phyloP scores from a whole-genome alignment of 1,140 invertebrate genomes.

The Ptiloglossa arizonensis region DNA sequence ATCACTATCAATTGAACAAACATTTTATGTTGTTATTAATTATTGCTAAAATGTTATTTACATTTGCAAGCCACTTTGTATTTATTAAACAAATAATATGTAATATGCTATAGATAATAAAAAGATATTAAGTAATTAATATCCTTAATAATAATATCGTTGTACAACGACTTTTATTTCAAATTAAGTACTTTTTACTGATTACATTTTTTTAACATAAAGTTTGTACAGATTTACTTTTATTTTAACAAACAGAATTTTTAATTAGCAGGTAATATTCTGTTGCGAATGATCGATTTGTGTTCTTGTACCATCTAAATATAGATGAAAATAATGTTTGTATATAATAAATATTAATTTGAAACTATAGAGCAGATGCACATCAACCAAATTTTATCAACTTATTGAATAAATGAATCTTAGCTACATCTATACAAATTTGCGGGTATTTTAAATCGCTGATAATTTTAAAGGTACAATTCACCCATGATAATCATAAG shows the following conservation, averaged over 20 bases:
- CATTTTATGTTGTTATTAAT: neutral
- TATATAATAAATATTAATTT: too few relatives aligned
- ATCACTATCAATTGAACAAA: neutral
- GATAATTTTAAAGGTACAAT: conserved; percentile 4
- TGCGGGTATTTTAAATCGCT: conserved; percentile 10
- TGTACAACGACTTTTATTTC: conserved; percentile 13
- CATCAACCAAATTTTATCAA: neutral
- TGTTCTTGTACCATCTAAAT: neutral
- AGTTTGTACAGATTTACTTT: neutral
- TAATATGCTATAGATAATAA: conserved; percentile 28
- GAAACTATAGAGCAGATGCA: too few relatives aligned
- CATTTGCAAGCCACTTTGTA: neutral
- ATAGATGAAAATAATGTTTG: too few relatives aligned
- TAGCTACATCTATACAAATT: neutral
- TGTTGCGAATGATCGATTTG: conserved; percentile 2
- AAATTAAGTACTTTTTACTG: conserved; percentile 18
- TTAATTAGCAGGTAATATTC: neutral
- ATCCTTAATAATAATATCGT: conserved; percentile 22
- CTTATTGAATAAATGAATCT: conserved; percentile 1
- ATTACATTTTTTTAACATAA: conserved; percentile 26
- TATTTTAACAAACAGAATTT: neutral
- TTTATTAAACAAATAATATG: conserved; percentile 55
- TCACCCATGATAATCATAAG: neutral
- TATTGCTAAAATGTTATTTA: conserved; percentile 3
- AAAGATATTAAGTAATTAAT: conserved; percentile 20